Conservation (phyloP, 2,888 invertebrate species). For the Lepidochitona cinerea region DNA sequence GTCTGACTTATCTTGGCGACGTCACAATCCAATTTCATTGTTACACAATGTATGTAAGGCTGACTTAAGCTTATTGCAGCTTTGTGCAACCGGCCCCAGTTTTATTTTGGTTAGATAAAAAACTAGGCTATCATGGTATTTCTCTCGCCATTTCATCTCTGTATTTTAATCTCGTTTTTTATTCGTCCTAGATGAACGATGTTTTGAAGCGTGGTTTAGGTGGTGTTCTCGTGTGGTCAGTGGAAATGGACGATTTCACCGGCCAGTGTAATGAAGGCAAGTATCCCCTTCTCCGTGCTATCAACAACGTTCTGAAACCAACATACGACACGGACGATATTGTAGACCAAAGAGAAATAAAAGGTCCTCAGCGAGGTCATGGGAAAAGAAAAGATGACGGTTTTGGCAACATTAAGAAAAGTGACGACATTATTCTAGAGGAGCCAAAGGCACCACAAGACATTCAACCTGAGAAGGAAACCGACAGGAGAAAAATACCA, state of each 20-base stretch:
- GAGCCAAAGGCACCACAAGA: not conserved
- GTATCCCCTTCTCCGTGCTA: slow-evolving; percentile 89
- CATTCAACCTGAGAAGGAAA: not conserved
- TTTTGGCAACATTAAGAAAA: not conserved
- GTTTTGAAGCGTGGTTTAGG: slow-evolving; percentile 73
- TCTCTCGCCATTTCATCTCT: too few species aligned
- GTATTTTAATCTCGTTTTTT: too few species aligned
- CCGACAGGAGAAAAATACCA: too few species aligned
- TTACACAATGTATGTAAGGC: too few species aligned
- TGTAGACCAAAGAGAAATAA: not conserved
- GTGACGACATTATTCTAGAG: not conserved
- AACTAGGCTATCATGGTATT: too few species aligned
- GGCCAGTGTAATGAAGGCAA: slow-evolving; percentile 90
- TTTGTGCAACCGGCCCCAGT: too few species aligned
- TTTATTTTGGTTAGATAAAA: too few species aligned
- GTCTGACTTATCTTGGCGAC: too few species aligned
- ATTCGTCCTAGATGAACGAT: slow-evolving; percentile 26
- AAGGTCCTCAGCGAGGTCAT: not conserved
- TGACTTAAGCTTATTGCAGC: too few species aligned
- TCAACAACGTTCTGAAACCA: slow-evolving; percentile 77
- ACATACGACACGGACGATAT: not conserved
- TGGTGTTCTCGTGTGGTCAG: slow-evolving; percentile 97
- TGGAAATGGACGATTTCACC: slow-evolving; percentile 96
- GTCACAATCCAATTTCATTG: too few species aligned
- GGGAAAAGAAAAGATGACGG: not conserved